These are phyloP conservation scores for Incurvaria masculella DNA, from an alignment of 2,888 invertebrate genomes.

Conservation along the genomic window DNA sequence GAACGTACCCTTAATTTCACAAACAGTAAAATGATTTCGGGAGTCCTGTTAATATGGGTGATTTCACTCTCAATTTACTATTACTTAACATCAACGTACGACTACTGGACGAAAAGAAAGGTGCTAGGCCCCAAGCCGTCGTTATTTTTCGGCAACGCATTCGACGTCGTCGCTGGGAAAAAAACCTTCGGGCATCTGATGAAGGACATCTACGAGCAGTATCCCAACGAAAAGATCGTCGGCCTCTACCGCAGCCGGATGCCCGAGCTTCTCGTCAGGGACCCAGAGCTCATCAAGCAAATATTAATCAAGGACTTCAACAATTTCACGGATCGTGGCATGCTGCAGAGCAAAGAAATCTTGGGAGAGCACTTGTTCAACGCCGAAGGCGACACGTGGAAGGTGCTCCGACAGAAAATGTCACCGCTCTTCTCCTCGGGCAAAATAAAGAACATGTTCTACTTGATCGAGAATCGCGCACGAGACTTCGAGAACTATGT, in stretches of 20 bases:
- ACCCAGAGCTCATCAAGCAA: conserved; percentile 9
- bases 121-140: too few relatives aligned
- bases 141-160: conserved; percentile 4
- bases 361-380: conserved; percentile 11
- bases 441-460: conserved; percentile 11
- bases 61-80: too few relatives aligned
- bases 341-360: conserved; percentile 10
- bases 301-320: conserved; percentile 11
- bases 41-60: too few relatives aligned
- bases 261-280: conserved; percentile 8
- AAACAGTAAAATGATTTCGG: too few relatives aligned
- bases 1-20: too few relatives aligned
- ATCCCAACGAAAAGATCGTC: conserved; percentile 7
- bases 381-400: conserved; percentile 12
- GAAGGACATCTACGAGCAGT: neutral
- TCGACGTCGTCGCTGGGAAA: conserved; percentile 3
- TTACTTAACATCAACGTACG: too few relatives aligned
- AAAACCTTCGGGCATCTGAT: conserved; percentile 5
- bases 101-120: too few relatives aligned
- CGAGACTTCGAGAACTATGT: conserved; percentile 7
- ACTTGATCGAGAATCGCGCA: conserved; percentile 7
- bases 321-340: conserved; percentile 10
- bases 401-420: conserved; percentile 10
- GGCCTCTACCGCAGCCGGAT: conserved; percentile 10
- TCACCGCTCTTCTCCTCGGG: conserved; percentile 12